phyloP scores from a whole-genome alignment of 1,140 invertebrate species.

The Popillia japonica region DNA sequence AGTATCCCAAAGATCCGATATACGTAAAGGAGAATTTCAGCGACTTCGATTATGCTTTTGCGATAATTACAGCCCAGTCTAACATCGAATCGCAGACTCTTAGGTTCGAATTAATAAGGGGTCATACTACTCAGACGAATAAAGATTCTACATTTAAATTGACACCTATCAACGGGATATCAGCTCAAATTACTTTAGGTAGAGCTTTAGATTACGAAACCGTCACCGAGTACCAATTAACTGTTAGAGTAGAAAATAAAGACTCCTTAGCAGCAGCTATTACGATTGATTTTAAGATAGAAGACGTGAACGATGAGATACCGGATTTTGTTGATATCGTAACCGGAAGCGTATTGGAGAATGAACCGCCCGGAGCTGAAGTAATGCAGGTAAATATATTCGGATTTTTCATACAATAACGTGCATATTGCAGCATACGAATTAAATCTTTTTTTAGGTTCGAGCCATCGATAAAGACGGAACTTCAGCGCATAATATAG shows the following conservation, averaged over 20 bases:
- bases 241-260: slow-evolving; percentile 84
- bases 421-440: not conserved
- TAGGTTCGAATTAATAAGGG: slow-evolving; percentile 80
- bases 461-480: slow-evolving; percentile 87
- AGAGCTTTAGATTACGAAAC: slow-evolving; percentile 83
- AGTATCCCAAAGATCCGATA: slow-evolving; percentile 68
- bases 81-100: slow-evolving; percentile 77
- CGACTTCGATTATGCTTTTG: slow-evolving; percentile 73
- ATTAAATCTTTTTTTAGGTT: slow-evolving; percentile 42
- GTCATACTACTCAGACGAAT: slow-evolving; percentile 84
- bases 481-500: slow-evolving; percentile 81
- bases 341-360: slow-evolving; percentile 82
- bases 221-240: slow-evolving; percentile 81
- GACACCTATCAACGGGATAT: slow-evolving; percentile 67
- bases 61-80: slow-evolving; percentile 74
- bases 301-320: slow-evolving; percentile 89
- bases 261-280: slow-evolving; percentile 80
- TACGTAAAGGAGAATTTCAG: slow-evolving; percentile 76
- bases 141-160: slow-evolving; percentile 80
- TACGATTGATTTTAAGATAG: slow-evolving; percentile 76
- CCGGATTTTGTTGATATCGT: slow-evolving; percentile 82
- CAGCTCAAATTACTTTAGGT: slow-evolving; percentile 77
- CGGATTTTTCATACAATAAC: not conserved
- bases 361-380: slow-evolving; percentile 78
- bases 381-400: slow-evolving; percentile 80